A percentile compares a stretch with the other conserved stretches of the same genome.
phyloP scores from a whole-genome alignment of 2,113 vertebrate genomes.

The Colius striatus region DNA sequence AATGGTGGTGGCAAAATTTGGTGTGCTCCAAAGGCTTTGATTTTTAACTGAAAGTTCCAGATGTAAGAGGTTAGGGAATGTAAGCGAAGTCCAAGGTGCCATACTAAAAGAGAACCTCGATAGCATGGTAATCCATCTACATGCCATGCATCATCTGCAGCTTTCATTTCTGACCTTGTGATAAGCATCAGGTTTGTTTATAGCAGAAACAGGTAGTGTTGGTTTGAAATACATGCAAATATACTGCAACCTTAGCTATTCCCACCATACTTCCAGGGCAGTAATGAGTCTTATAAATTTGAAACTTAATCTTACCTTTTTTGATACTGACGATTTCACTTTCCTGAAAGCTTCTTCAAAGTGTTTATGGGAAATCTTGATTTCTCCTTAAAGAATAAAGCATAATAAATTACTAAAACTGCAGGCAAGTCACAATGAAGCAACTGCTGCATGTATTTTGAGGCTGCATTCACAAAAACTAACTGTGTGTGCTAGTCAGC shows the following conservation, averaged over 20 bases:
- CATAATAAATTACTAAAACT: background rate
- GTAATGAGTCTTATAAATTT: too few species aligned
- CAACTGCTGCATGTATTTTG: background rate
- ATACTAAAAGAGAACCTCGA: background rate
- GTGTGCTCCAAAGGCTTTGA: background rate
- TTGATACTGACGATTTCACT: constrained; percentile 88
- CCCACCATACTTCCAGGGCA: background rate
- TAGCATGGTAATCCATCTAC: background rate
- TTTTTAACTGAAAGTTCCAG: background rate
- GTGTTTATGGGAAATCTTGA: constrained; percentile 83
- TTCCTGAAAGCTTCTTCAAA: constrained; percentile 92
- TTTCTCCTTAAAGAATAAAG: constrained; percentile 64
- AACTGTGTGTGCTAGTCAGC: background rate
- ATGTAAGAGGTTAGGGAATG: background rate
- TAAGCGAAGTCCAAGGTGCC: background rate
- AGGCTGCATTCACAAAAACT: background rate
- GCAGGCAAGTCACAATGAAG: background rate
- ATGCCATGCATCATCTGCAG: background rate
- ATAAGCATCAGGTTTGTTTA: background rate
- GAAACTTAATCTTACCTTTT: constrained; percentile 81
- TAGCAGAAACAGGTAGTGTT: background rate
- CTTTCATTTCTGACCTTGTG: background rate
- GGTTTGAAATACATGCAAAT: background rate
- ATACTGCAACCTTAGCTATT: background rate
- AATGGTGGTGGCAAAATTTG: background rate